Conservation (phyloP, 2,888 invertebrate species). For the Ichneumoninae sp. region DNA sequence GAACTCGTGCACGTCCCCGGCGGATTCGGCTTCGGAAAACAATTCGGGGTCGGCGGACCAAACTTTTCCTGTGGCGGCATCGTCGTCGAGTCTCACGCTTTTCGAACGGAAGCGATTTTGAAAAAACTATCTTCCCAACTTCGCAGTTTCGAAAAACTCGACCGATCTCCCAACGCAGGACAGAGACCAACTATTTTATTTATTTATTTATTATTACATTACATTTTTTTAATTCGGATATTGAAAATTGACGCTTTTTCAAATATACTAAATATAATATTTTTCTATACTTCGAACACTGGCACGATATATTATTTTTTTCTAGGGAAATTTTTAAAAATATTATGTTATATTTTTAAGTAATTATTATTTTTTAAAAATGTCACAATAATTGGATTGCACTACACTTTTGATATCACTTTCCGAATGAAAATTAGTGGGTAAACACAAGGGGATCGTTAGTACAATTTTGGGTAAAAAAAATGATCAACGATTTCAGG, state of each 20-base stretch:
- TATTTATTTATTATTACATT: background rate
- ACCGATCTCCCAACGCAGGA: background rate
- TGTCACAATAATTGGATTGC: background rate
- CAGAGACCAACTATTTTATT: background rate
- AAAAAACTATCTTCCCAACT: background rate
- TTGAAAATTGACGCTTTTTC: background rate
- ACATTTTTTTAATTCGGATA: background rate
- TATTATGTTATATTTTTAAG: background rate
- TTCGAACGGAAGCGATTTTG: background rate
- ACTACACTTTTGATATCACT: background rate
- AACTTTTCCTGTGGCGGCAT: constrained; percentile 82
- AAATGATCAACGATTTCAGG: constrained; percentile 31
- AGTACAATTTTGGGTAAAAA: background rate
- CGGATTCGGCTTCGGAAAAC: constrained; percentile 60
- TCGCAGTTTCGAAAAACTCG: background rate
- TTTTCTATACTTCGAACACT: constrained; percentile 1
- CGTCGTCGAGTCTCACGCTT: background rate
- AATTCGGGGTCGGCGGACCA: constrained; percentile 58
- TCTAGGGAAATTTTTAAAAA: background rate
- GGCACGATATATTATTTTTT: background rate
- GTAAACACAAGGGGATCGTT: background rate
- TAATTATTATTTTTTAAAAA: background rate
- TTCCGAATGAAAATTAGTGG: background rate
- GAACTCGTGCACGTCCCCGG: constrained; percentile 24
- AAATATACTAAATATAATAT: background rate